Percentiles rank a stretch among this genome's conserved stretches.
phyloP scores from a whole-genome alignment of 2,888 invertebrate species.

The Galerucella nymphaeae region DNA sequence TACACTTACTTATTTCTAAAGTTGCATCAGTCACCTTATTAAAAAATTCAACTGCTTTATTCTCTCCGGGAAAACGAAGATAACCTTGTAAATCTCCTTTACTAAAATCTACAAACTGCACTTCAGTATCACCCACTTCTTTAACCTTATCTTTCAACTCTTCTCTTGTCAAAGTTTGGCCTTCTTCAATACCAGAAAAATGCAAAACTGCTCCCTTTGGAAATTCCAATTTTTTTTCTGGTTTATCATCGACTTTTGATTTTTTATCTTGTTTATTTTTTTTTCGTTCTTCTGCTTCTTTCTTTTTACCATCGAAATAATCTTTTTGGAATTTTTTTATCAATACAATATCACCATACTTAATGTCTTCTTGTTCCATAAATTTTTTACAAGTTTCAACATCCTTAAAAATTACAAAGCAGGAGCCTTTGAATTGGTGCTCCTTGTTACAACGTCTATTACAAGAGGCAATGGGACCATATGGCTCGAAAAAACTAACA shows the following conservation, averaged over 20 bases:
- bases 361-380: conserved; percentile 71
- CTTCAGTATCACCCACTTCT: conserved; percentile 70
- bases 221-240: conserved; percentile 66
- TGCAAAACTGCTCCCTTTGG: conserved; percentile 81
- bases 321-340: conserved; percentile 77
- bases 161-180: conserved; percentile 71
- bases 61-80: conserved; percentile 77
- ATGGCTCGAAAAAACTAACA: conserved; percentile 77
- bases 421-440: conserved; percentile 88
- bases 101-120: conserved; percentile 82
- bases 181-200: conserved; percentile 73
- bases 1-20: conserved; percentile 55
- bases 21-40: conserved; percentile 72
- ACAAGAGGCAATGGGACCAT: conserved; percentile 74
- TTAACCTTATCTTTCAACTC: conserved; percentile 74
- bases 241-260: conserved; percentile 59
- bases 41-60: conserved; percentile 73
- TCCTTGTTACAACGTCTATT: conserved; percentile 72
- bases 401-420: conserved; percentile 87
- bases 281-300: conserved; percentile 71
- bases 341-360: conserved; percentile 77
- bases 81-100: conserved; percentile 80
- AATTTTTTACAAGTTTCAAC: conserved; percentile 85
- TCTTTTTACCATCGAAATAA: conserved; percentile 75
- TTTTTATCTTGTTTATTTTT: conserved; percentile 69